Evolutionary conservation across 2,113 vertebrate species (phyloP), one percentile per base, ranked within the genome.

Genomic region (Nerophis lumbriciformis): DNA sequence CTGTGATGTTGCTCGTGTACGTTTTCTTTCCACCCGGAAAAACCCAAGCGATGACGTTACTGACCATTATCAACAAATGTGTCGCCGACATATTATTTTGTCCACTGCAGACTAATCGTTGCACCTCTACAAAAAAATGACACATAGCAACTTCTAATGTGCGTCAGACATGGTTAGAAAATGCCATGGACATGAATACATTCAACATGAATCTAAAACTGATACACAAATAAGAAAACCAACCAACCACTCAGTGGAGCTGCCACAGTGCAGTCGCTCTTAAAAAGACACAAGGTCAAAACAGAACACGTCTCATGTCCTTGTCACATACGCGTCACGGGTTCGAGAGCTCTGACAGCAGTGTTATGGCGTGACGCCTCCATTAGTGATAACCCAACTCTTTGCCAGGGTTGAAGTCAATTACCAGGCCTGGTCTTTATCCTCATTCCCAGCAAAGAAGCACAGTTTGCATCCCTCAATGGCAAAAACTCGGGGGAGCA

Each of bases 381-480:
- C 15, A 69, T 81, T 85, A 83, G 76, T 79, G 75, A 81, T 81
- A 75, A 75, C 69, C 74, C 60, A 36, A 13, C 60, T 70, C 72
- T 62, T 61, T 76, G 58, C 52, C 80, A 82, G 77, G 82, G 83
- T 71, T 79, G 61, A 60, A 87, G 72, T 78, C 77, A 82, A 86
- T 82, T 75, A 75, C 64, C 55, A 77, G 44, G 9, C 67, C 59
- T 11, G 68, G 52, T 76, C 66, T 61, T 15, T 63, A 13, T 71
- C 65, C 68, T 76, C 76, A 48, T 70, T 76, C 69, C 72, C 61
- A 60, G 28, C 28, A 28, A 28, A 28, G 28, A 65, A 81, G 66
- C 70, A 70, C 79, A 77, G 75, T 81, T 72, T 44, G 73, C 53
- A 81, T 82, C 81, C 70, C 59, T 85, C 83, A 82, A 37, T 55